A percentile compares a stretch with the other conserved stretches of the same genome.
Conservation (phyloP, 2,888 invertebrate genomes). For the Lasioglossum leucozonium region DNA sequence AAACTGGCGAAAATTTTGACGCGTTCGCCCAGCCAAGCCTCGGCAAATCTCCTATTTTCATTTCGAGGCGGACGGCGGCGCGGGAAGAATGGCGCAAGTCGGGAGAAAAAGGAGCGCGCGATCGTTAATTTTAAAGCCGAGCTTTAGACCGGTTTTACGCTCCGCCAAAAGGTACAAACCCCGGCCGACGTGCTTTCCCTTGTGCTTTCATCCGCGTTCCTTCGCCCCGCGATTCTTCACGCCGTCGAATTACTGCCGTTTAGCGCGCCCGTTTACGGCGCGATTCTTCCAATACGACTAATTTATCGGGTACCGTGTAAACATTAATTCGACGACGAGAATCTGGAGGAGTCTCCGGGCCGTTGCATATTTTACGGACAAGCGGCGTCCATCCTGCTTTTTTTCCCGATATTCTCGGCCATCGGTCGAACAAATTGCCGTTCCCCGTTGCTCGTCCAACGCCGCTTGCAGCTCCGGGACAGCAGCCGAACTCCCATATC, state of each 20-base stretch:
- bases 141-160: conserved; percentile 24
- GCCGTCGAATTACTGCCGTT: background rate
- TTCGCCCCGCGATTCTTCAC: background rate
- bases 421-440: background rate
- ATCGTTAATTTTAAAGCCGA: conserved; percentile 50
- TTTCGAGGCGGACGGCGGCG: background rate
- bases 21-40: background rate
- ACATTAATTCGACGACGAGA: background rate
- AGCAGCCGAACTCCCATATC: conserved; percentile 69
- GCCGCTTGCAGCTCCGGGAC: conserved; percentile 10
- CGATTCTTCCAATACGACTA: background rate
- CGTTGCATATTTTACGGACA: background rate
- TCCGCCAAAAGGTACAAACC: conserved; percentile 25
- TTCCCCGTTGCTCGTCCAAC: background rate
- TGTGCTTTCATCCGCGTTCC: conserved; percentile 26
- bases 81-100: background rate
- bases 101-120: background rate
- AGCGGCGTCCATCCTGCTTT: background rate
- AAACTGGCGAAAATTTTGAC: conserved; percentile 38
- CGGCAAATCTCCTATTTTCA: conserved; percentile 8
- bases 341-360: background rate
- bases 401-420: background rate
- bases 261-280: background rate
- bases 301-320: background rate
- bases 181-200: background rate